Base-by-base conservation (phyloP, 1,140 invertebrate species). In the Camponotus vicinus region DNA sequence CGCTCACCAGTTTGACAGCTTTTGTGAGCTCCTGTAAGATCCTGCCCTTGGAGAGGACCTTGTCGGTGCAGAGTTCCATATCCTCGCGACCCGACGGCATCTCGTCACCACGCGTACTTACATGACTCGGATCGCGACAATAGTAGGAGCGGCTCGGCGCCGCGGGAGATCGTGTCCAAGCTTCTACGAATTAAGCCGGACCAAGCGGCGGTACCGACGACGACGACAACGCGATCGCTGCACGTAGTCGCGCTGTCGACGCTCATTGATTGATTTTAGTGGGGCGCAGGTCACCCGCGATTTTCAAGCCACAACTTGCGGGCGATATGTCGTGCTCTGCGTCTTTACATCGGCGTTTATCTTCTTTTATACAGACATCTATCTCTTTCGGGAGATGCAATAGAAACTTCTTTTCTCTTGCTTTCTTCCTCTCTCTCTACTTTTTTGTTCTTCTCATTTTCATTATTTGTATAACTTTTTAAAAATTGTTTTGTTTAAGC, bases 1-100 rank as follows among this genome's bases (percentile, higher is more conserved):
- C 79, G 92, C 94, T 94, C 86, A 95, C 95, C 92, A 95, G 84
- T 92, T 95, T 95, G 87, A 95, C 94, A 86, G 95, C 94, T 86
- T 95, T 95, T 32, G 95, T 95, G 18, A 95, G 92, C 85, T 95
- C 95, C 55, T 95, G 94, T 42, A 95, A 89, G 27, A 95, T 95
- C 88, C 94, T 93, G 15, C 91, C 92, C 77, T 95, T 95, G 34
- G 95, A 95, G 18, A 95, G 90, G 40, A 95, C 92, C 73, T 95
- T 95, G 91, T 95, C 95, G 70, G 95, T 95, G 89, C 94, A 94
- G 37, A 95, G 92, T 85, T 95, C 93, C 92, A 93, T 94, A 57
- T 94, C 90, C 66, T 94, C 94, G 69, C 69, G 27, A 40, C 93
- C 91, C 15, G 92, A 91, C 77, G 92, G 95, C 94, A 95, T 95